phyloP scores from a whole-genome alignment of 2,888 invertebrate species.

The Empis livida region DNA sequence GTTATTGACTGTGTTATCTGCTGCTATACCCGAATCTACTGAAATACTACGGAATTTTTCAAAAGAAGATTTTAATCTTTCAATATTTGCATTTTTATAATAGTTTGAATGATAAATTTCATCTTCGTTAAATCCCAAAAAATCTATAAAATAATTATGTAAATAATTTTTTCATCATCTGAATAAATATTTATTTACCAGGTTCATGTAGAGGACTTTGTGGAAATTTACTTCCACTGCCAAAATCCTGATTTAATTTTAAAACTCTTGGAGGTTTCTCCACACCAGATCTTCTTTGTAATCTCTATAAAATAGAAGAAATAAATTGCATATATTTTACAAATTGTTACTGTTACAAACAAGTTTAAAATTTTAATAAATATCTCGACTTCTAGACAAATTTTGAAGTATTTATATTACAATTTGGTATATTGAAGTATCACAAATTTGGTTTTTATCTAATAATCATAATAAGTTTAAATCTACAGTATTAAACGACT shows the following conservation, averaged over 20 bases:
- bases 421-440: too few relatives aligned
- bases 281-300: not conserved
- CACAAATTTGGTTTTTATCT: too few relatives aligned
- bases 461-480: too few relatives aligned
- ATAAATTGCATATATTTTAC: too few relatives aligned
- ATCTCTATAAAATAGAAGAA: not conserved
- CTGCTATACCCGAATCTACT: constrained; percentile 22
- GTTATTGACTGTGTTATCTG: constrained; percentile 4
- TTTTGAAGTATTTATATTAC: too few relatives aligned
- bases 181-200: constrained; percentile 10
- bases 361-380: too few relatives aligned
- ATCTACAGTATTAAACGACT: too few relatives aligned
- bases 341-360: too few relatives aligned
- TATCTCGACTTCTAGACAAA: too few relatives aligned
- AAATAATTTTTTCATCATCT: not conserved
- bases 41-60: constrained; percentile 16
- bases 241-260: constrained; percentile 1
- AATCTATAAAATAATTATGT: constrained; percentile 12
- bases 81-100: not conserved
- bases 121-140: constrained; percentile 17
- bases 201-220: constrained; percentile 11
- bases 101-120: not conserved
- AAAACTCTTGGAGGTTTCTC: not conserved
- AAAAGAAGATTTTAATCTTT: not conserved
- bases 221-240: not conserved